Conservation (phyloP, 2,888 invertebrate genomes). For the Troglohyphantes excavatus region DNA sequence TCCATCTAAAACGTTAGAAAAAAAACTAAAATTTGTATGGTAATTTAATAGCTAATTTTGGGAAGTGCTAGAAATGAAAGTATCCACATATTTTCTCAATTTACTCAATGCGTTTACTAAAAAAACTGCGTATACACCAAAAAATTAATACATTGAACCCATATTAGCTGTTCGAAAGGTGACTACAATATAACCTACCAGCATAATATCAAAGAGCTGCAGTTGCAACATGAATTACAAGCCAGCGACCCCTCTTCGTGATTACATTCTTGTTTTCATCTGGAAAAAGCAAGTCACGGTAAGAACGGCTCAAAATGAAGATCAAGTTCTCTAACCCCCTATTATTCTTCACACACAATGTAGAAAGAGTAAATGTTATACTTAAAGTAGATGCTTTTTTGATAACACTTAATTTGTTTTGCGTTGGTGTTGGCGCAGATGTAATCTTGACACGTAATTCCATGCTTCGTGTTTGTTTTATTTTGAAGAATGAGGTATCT, state of each 20-base stretch:
- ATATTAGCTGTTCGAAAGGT: constrained; percentile 77
- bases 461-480: too few relatives aligned
- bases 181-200: constrained; percentile 73
- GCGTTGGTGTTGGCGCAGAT: neutral
- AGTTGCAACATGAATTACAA: neutral
- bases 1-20: too few relatives aligned
- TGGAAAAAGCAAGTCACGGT: neutral
- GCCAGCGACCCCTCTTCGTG: neutral
- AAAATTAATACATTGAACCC: constrained; percentile 49
- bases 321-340: neutral
- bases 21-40: too few relatives aligned
- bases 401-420: constrained; percentile 5
- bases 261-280: neutral
- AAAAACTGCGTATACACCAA: too few relatives aligned
- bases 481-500: too few relatives aligned
- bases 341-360: neutral
- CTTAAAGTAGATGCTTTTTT: neutral
- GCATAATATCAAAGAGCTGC: neutral
- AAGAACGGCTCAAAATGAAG: neutral
- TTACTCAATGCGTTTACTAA: too few relatives aligned
- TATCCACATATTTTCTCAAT: too few relatives aligned
- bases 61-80: too few relatives aligned
- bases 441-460: too few relatives aligned
- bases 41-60: too few relatives aligned
- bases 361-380: neutral